A percentile compares a stretch with the other conserved stretches of the same genome.
These are phyloP conservation scores for Melanotaenia parkinsoni DNA, from an alignment of 2,797 vertebrate genomes.

Conservation along the genomic window DNA sequence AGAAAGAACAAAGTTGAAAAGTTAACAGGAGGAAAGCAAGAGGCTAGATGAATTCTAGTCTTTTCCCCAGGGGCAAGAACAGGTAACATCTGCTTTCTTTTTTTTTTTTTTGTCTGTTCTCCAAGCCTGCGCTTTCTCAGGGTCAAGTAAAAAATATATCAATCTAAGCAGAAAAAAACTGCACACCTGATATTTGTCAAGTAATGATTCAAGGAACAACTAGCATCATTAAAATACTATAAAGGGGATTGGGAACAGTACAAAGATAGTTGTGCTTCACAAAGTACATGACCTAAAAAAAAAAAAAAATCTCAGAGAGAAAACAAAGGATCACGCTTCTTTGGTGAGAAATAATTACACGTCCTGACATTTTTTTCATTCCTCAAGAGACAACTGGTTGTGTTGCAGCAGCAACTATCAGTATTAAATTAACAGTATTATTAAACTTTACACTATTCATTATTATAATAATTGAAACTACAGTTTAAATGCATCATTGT, in stretches of 20 bases:
- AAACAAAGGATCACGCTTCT: slow-evolving; percentile 24
- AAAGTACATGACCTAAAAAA: slow-evolving; percentile 70
- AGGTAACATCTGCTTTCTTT: slow-evolving; percentile 70
- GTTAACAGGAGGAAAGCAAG: slow-evolving; percentile 53
- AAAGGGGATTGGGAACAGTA: slow-evolving; percentile 48
- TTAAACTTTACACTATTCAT: slow-evolving; percentile 7
- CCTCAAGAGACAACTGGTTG: slow-evolving; percentile 43
- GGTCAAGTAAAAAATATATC: slow-evolving; percentile 49
- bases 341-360: slow-evolving; percentile 56
- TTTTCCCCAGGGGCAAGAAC: slow-evolving; percentile 66
- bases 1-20: slow-evolving; percentile 63
- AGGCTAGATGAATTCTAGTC: slow-evolving; percentile 63
- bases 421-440: slow-evolving; percentile 24
- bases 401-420: slow-evolving; percentile 4
- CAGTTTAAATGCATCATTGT: slow-evolving; percentile 11
- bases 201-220: slow-evolving; percentile 45
- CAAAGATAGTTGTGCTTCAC: slow-evolving; percentile 35
- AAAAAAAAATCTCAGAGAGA: slow-evolving; percentile 24
- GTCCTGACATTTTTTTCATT: slow-evolving; percentile 32
- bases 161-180: slow-evolving; percentile 26
- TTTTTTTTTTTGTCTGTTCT: slow-evolving; percentile 46
- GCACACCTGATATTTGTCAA: slow-evolving; percentile 34
- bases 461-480: slow-evolving; percentile 36
- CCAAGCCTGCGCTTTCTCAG: slow-evolving; percentile 59
- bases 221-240: slow-evolving; percentile 60